Evolutionary conservation across 1,140 invertebrate genomes (phyloP).

Genomic region (Listronotus bonariensis): DNA sequence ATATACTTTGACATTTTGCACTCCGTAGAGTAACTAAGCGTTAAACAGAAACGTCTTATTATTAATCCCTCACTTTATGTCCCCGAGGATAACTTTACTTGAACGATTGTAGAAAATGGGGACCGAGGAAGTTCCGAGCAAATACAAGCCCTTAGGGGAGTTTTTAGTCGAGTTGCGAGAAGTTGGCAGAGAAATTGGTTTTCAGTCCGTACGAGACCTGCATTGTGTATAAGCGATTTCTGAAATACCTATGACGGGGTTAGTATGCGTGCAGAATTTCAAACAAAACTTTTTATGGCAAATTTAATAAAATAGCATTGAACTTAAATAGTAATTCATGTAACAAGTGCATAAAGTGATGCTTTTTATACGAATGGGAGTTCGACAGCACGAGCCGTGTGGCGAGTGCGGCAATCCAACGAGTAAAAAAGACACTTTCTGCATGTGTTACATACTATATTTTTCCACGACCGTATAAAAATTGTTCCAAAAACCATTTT

Average conservation of each 20-base stretch:
- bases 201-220: neutral
- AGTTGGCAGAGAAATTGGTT: neutral
- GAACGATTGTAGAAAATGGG: constrained; percentile 14
- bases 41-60: constrained; percentile 5
- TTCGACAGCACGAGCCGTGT: too few relatives aligned
- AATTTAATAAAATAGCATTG: too few relatives aligned
- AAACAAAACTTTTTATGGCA: too few relatives aligned
- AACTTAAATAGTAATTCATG: too few relatives aligned
- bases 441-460: too few relatives aligned
- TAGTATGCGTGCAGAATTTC: neutral
- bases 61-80: constrained; percentile 5
- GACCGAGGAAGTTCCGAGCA: constrained; percentile 4
- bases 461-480: too few relatives aligned
- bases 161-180: neutral
- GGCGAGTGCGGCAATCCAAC: too few relatives aligned
- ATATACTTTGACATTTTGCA: too few relatives aligned
- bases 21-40: neutral
- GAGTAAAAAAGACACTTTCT: too few relatives aligned
- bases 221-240: constrained; percentile 1
- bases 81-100: constrained; percentile 5
- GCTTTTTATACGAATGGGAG: too few relatives aligned
- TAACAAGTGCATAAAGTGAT: too few relatives aligned
- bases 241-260: constrained; percentile 5
- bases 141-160: constrained; percentile 5
- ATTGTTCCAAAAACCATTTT: too few relatives aligned